Evolutionary conservation across 2,888 invertebrate species (phyloP).

Genomic region (Azorinus chamasolen): DNA sequence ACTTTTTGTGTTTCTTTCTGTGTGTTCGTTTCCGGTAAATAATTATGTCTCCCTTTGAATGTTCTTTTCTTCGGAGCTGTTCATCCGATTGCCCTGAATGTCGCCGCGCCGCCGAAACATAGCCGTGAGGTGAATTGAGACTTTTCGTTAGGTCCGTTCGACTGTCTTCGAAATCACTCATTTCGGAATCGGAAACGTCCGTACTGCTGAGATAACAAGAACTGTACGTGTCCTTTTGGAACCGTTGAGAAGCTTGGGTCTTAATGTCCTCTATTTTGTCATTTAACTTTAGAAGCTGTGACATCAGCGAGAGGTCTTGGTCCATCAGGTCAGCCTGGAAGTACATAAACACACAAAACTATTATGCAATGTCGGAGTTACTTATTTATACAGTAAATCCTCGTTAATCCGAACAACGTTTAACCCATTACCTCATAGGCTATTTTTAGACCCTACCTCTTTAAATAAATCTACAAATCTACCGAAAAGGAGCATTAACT

Average conservation of each 20-base stretch:
- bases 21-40: constrained; percentile 45
- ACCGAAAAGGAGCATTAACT: too few species aligned
- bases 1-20: background rate
- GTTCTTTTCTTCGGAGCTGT: constrained; percentile 23
- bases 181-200: constrained; percentile 44
- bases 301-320: constrained; percentile 83
- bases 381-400: too few species aligned
- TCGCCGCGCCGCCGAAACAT: too few species aligned
- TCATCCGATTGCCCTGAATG: too few species aligned
- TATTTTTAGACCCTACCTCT: too few species aligned
- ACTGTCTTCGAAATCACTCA: constrained; percentile 48
- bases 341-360: constrained; percentile 13
- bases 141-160: constrained; percentile 19
- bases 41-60: constrained; percentile 41
- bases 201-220: constrained; percentile 34
- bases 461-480: too few species aligned
- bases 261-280: constrained; percentile 84
- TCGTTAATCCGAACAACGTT: too few species aligned
- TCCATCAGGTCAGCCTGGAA: constrained; percentile 83
- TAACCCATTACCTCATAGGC: too few species aligned
- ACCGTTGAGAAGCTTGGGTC: constrained; percentile 27
- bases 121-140: too few species aligned
- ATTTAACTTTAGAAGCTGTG: constrained; percentile 83
- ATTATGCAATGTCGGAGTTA: too few species aligned
- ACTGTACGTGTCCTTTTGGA: constrained; percentile 26